Evolutionary conservation across 2,888 invertebrate species (phyloP).

Genomic region (Platypus cylindrus): DNA sequence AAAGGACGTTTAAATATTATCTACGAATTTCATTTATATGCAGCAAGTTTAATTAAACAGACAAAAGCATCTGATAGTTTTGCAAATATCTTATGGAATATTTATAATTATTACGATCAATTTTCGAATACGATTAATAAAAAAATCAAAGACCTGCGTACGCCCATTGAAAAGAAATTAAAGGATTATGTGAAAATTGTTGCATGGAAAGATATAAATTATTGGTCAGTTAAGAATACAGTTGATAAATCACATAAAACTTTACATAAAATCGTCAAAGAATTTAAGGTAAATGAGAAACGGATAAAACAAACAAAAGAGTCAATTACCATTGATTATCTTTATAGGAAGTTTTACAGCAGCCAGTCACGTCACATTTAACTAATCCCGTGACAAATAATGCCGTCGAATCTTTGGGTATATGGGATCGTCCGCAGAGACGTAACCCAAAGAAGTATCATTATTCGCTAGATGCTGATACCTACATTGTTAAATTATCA

Average conservation of each 20-base stretch:
- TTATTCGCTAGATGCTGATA: conserved; percentile 34
- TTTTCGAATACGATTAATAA: conserved; percentile 53
- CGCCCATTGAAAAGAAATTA: conserved; percentile 83
- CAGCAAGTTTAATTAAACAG: conserved; percentile 38
- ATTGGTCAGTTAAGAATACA: conserved; percentile 84
- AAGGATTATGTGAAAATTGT: conserved; percentile 91
- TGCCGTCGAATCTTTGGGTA: conserved; percentile 40
- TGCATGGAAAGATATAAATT: conserved; percentile 88
- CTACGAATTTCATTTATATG: conserved; percentile 69
- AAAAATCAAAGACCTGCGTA: conserved; percentile 52
- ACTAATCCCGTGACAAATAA: conserved; percentile 31
- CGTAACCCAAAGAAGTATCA: conserved; percentile 36
- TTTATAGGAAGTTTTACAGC: conserved; percentile 42
- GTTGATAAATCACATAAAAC: conserved; percentile 80
- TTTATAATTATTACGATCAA: conserved; percentile 73
- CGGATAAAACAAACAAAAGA: conserved; percentile 3
- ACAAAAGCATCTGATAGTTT: conserved; percentile 38
- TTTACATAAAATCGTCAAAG: conserved; percentile 74
- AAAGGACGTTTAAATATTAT: conserved; percentile 64
- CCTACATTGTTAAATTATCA: conserved; percentile 24
- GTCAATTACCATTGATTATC: not conserved
- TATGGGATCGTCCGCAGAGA: conserved; percentile 49
- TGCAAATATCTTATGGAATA: conserved; percentile 62
- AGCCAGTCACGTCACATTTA: conserved; percentile 37
- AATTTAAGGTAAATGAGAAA: conserved; percentile 51